Evolutionary conservation across 2,113 vertebrate species (phyloP), one percentile per base, ranked within the genome.

Genomic region (Capra hircus): DNA sequence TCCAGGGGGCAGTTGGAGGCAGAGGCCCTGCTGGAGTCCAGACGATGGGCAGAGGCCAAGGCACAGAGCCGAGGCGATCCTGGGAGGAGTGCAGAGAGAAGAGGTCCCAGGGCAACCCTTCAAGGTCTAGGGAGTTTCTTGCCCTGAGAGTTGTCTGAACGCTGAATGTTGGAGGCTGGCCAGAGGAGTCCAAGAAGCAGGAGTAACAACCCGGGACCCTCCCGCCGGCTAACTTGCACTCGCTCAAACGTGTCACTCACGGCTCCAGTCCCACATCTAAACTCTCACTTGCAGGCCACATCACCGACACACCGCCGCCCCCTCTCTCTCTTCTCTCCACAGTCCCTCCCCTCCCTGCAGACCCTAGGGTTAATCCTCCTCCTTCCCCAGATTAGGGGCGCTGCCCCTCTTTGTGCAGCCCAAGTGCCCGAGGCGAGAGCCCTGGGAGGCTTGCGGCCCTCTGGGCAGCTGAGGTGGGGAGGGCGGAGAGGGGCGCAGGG

Each of bases 331-430:
- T 50, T 36, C 60, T 7, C 67, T 28, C 50, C 62, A 4, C 6
- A 28, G 67, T 52, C 50, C 53, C 21, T 48, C 13, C 25, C 28
- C 52, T 81, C 88, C 53, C 40, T 1, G 90, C 80, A 86, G 91
- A 97, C 67, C 92, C 81, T 55, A 33, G 78, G 85, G 97, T 98
- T 99, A 99, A 99, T 98, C 98, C 97, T 71, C 94, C 77, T n/a
- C 48, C 88, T 27, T 83, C 87, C 87, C 50, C 97, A 98, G 98
- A 98, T 97, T 98, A 98, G 97, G 90, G 98, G 98, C 95, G 95
- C 98, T 40, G 96, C 95, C 98, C 95, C 45, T 50, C 95, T 98
- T 99, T 99, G 98, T 98, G 97, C 95, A 50, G 55, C 90, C 97
- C 67, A 23, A 98, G 62, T 96, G 98, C 98, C 97, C 3, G 94